Conservation (phyloP, 2,113 vertebrate species). For the Tinamus guttatus region DNA sequence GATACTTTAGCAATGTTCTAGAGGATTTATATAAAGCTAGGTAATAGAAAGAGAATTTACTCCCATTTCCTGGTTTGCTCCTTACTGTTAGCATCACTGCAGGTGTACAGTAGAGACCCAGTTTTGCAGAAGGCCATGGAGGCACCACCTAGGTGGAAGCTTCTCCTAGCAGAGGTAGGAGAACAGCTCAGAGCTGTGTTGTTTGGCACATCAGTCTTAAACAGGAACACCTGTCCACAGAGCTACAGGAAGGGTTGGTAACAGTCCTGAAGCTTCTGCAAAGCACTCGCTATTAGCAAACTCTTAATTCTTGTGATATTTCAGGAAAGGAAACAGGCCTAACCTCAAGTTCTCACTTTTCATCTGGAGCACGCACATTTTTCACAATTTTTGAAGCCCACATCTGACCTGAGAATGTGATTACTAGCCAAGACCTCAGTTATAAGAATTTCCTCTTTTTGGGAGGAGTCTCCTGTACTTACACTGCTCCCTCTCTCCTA, state of each 20-base stretch:
- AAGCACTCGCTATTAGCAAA: not conserved
- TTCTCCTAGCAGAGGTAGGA: not conserved
- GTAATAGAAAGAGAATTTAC: not conserved
- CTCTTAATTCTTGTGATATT: not conserved
- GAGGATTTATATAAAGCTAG: not conserved
- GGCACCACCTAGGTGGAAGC: not conserved
- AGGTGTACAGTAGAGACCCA: not conserved
- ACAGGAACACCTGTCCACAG: not conserved
- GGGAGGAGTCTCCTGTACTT: not conserved
- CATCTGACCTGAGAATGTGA: not conserved
- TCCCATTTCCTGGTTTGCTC: not conserved
- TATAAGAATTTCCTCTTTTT: not conserved
- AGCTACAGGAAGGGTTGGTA: not conserved
- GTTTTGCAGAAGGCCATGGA: not conserved
- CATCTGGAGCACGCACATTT: not conserved
- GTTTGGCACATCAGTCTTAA: not conserved
- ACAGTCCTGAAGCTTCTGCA: not conserved
- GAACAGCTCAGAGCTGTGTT: not conserved
- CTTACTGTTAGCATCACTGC: not conserved
- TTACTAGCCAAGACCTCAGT: conserved; percentile 15
- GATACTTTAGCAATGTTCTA: not conserved
- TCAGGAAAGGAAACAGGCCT: no score
- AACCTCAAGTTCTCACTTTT: not conserved
- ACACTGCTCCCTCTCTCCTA: conserved; percentile 45
- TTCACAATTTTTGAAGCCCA: conserved; percentile 16